phyloP scores from a whole-genome alignment of 2,113 vertebrate species.

The Mus pahari region DNA sequence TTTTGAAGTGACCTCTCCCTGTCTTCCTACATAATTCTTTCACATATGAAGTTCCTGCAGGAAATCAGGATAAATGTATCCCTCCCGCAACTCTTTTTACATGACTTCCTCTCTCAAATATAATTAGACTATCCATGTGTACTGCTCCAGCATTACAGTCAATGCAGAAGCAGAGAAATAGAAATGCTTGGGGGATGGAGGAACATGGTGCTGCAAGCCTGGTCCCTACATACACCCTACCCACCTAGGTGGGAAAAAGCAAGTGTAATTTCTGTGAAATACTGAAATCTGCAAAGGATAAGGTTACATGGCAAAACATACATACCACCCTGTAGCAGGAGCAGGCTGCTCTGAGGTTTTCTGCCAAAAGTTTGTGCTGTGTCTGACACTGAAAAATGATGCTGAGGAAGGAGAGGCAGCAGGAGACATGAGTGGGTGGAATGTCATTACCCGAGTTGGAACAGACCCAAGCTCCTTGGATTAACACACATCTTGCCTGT shows the following conservation, averaged over 20 bases:
- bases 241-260: neutral
- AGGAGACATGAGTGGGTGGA: neutral
- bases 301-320: neutral
- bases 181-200: too few relatives aligned
- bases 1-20: neutral
- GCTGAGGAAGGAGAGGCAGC: neutral
- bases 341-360: neutral
- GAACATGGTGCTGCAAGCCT: neutral
- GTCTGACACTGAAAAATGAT: neutral
- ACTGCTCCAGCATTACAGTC: too few relatives aligned
- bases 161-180: neutral
- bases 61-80: neutral
- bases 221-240: too few relatives aligned
- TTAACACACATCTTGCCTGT: neutral
- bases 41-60: neutral
- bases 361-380: neutral
- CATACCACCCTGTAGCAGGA: accelerated
- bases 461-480: neutral
- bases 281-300: neutral
- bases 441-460: neutral
- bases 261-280: neutral
- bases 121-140: accelerated
- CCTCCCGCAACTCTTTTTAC: too few relatives aligned
- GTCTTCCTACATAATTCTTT: neutral
- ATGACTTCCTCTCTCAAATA: neutral